These are phyloP conservation scores for Drosophila planitibia DNA, from an alignment of 2,888 invertebrate species.

Conservation along the genomic window DNA sequence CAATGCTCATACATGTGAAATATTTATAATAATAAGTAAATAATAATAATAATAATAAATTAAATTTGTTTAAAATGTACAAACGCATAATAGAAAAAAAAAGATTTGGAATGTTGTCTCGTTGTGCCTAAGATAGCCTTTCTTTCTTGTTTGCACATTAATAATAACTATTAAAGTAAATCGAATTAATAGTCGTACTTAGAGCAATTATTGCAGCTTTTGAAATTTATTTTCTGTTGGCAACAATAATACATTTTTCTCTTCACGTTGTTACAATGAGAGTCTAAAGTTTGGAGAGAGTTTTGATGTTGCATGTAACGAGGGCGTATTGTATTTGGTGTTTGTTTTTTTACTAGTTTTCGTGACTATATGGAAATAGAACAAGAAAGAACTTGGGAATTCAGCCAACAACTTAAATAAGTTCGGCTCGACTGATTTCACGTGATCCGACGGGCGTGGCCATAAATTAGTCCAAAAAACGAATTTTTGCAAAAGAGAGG, in stretches of 20 bases:
- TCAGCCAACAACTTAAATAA: neutral
- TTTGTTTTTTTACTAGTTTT: neutral
- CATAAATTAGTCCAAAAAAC: neutral
- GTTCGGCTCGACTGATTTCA: neutral
- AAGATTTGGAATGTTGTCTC: neutral
- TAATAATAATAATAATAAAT: neutral
- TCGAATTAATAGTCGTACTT: no score
- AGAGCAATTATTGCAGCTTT: neutral
- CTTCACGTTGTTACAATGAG: neutral
- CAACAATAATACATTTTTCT: neutral
- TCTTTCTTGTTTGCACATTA: neutral
- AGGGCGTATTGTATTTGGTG: neutral
- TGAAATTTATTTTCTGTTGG: neutral
- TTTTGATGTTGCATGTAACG: neutral
- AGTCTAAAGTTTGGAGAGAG: neutral
- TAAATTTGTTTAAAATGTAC: neutral
- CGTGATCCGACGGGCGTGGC: neutral
- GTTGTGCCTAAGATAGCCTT: neutral
- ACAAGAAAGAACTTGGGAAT: neutral
- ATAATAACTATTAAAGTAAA: neutral
- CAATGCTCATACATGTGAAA: neutral
- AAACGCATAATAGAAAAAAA: neutral
- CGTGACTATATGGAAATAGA: neutral
- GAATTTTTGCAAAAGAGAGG: neutral
- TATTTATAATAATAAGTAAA: neutral